A percentile compares a stretch with the other conserved stretches of the same genome.
Evolutionary conservation across 2,113 vertebrate genomes (phyloP).

Genomic region (Craseonycteris thonglongyai): DNA sequence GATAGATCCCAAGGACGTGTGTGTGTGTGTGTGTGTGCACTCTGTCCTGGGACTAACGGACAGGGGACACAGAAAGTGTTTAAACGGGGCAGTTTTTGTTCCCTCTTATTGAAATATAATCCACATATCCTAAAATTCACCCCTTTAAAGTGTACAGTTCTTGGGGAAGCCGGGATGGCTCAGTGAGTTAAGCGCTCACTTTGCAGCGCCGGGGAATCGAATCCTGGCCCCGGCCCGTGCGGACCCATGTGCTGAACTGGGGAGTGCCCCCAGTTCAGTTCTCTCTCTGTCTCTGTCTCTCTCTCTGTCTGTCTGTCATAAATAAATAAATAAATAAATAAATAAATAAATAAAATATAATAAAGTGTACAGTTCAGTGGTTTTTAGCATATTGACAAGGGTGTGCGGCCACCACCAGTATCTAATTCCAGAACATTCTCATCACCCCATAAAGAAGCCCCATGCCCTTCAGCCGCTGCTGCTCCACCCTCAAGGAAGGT

Average conservation of each 20-base stretch:
- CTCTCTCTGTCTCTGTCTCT: too few relatives aligned
- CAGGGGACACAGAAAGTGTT: not conserved
- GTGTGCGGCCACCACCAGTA: not conserved
- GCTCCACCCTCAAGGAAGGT: not conserved
- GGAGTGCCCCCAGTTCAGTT: too few relatives aligned
- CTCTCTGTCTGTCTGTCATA: too few relatives aligned
- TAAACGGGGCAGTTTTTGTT: not conserved
- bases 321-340: too few relatives aligned
- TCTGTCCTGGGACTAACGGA: not conserved
- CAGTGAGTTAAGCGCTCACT: too few relatives aligned
- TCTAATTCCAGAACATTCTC: not conserved
- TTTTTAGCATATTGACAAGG: not conserved
- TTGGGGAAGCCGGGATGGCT: too few relatives aligned
- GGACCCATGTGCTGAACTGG: too few relatives aligned
- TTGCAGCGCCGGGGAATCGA: too few relatives aligned
- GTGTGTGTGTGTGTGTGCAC: too few relatives aligned
- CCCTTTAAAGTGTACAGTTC: not conserved
- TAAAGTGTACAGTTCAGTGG: not conserved
- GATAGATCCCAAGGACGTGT: not conserved
- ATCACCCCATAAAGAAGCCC: not conserved
- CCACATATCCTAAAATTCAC: not conserved
- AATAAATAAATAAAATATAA: too few relatives aligned
- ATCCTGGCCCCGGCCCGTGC: too few relatives aligned
- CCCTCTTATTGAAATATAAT: not conserved
- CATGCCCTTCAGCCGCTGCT: not conserved